Evolutionary conservation across 2,797 vertebrate genomes (phyloP).

Genomic region (Scomberomorus guttatus): DNA sequence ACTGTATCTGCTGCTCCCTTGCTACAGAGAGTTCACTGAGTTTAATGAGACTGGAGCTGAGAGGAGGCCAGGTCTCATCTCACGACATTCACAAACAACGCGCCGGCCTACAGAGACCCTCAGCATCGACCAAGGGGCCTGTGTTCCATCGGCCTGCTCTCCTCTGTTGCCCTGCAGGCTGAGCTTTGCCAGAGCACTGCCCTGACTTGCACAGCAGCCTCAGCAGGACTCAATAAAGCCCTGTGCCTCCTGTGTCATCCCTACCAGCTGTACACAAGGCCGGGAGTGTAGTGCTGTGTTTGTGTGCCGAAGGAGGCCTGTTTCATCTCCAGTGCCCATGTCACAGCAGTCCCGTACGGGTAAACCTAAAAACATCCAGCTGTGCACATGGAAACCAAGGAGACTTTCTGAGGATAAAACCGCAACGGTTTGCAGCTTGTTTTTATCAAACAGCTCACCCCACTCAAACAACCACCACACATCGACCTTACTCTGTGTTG

Average conservation of each 20-base stretch:
- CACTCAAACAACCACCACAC: constrained; percentile 61
- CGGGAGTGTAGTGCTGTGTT: constrained; percentile 75
- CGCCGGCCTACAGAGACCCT: constrained; percentile 55
- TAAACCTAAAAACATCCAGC: constrained; percentile 79
- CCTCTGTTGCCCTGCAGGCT: constrained; percentile 64
- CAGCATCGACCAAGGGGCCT: constrained; percentile 62
- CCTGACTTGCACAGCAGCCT: constrained; percentile 70
- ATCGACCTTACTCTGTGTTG: not conserved
- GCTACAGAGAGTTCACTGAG: constrained; percentile 53
- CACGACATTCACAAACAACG: constrained; percentile 62
- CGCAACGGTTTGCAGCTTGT: constrained; percentile 74
- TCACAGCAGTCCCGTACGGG: constrained; percentile 68
- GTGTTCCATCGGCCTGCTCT: constrained; percentile 65
- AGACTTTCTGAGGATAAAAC: constrained; percentile 77
- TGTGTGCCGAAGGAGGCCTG: constrained; percentile 80
- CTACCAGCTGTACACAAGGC: constrained; percentile 78
- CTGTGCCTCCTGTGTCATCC: constrained; percentile 80
- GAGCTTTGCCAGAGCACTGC: constrained; percentile 80
- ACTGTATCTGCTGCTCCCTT: constrained; percentile 24
- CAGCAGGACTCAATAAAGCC: constrained; percentile 79
- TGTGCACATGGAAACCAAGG: constrained; percentile 77
- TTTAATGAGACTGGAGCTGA: constrained; percentile 54
- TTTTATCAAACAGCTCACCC: constrained; percentile 76
- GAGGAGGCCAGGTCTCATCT: constrained; percentile 66
- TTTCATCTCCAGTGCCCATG: constrained; percentile 82